Base-by-base conservation (phyloP, 2,888 invertebrate genomes). In the Phytoseiulus persimilis region DNA sequence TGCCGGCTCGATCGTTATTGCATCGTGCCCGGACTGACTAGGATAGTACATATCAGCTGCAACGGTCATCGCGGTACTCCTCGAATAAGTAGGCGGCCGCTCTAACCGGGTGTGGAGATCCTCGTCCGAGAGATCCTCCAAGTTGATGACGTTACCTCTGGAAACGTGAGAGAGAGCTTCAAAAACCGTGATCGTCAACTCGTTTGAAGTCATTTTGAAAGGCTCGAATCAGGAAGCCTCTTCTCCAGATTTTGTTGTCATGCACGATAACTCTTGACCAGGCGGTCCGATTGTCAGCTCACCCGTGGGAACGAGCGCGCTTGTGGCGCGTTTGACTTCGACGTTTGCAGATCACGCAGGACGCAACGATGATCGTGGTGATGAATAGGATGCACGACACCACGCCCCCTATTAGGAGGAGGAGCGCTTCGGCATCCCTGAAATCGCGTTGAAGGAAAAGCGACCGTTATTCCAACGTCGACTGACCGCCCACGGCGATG, bases 91-190 rank as follows among this genome's bases (percentile, higher is more conserved):
- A 1, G 87, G 87, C 11, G 87, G 87, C 32, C 87, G 87, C n/a
- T 87, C 87, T 39, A 87, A 45, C n/a, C 87, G 31, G 11, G 87
- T 33, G 31, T 87, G 87, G 11, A 87, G 33, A 5, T 87, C 87
- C 87, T 87, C 87, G 87, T 87, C 87, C 33, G 87, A 87, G 11
- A 87, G 45, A n/a, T 87, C 87, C 33, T 87, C 87, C 39, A 87
- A 87, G 32, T 87, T 87, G 87, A 87, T 87, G 39, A 87, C 87
- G 23, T 87, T 87, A 6, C 87, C 87, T 32, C 87, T 87, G 32
- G 28, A 87, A 33, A 2, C 32, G n/a, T n/a, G 31, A n/a, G 14
- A 31, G n/a, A 84, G 33, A 33, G n/a, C n/a, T n/a, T n/a, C n/a
- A n/a, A n/a, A n/a, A n/a, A n/a, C n/a, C n/a, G n/a, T n/a, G n/a